phyloP scores from a whole-genome alignment of 2,888 invertebrate genomes.

The Cheilosia scutellata region DNA sequence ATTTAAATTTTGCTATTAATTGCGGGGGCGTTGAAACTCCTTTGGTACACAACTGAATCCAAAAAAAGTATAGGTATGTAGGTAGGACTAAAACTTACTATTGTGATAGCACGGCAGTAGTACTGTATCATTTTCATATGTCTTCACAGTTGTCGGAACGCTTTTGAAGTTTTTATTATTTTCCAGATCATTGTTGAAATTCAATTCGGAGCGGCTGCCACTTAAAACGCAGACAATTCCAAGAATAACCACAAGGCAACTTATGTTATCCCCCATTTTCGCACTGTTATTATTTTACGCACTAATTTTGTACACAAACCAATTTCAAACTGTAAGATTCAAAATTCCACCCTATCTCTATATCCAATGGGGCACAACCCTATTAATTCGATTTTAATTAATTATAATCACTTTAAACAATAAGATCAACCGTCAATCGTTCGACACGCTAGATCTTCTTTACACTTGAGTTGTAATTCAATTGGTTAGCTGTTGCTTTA shows the following conservation, averaged over 20 bases:
- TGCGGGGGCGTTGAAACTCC: too few relatives aligned
- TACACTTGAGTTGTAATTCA: slow-evolving; percentile 34
- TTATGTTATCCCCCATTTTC: slow-evolving; percentile 28
- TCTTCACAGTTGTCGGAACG: slow-evolving; percentile 90
- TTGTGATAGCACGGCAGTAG: slow-evolving; percentile 91
- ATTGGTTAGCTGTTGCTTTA: slow-evolving; percentile 30
- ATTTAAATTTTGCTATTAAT: too few relatives aligned
- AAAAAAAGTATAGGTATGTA: not conserved
- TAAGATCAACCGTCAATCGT: slow-evolving; percentile 15
- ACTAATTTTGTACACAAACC: not conserved
- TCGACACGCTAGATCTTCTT: slow-evolving; percentile 18
- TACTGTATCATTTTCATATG: slow-evolving; percentile 91
- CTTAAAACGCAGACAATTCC: slow-evolving; percentile 20
- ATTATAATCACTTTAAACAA: slow-evolving; percentile 32
- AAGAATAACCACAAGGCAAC: slow-evolving; percentile 10
- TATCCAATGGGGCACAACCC: slow-evolving; percentile 43
- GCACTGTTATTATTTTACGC: slow-evolving; percentile 7
- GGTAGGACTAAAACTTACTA: slow-evolving; percentile 85
- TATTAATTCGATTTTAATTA: slow-evolving; percentile 54
- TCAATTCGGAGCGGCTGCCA: slow-evolving; percentile 74
- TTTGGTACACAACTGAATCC: too few relatives aligned
- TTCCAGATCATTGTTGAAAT: slow-evolving; percentile 80
- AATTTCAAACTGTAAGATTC: slow-evolving; percentile 1
- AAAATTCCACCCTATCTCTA: slow-evolving; percentile 5
- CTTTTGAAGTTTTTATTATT: slow-evolving; percentile 86